These are phyloP conservation scores for Peromyscus eremicus DNA, from an alignment of 2,797 vertebrate species.

Conservation along the genomic window DNA sequence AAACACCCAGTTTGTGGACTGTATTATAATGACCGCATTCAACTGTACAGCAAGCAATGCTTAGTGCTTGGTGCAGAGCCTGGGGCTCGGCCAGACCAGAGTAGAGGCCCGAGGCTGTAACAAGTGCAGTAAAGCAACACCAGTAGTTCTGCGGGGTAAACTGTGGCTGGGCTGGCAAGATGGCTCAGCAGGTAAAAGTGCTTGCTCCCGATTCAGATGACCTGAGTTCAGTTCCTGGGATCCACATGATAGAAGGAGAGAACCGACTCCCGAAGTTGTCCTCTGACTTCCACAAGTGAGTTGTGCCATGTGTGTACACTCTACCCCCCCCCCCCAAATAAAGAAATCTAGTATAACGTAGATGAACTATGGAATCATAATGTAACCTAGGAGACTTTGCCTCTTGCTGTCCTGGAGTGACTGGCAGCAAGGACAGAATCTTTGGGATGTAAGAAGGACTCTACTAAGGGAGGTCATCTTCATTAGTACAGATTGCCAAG, in stretches of 20 bases:
- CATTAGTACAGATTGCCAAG: background rate
- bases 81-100: background rate
- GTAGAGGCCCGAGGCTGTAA: background rate
- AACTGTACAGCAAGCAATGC: background rate
- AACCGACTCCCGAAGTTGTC: background rate
- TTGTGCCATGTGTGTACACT: background rate
- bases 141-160: background rate
- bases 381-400: background rate
- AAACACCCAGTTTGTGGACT: background rate
- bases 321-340: background rate
- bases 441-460: background rate
- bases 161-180: too few species aligned
- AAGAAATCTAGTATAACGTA: background rate
- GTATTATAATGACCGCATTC: background rate
- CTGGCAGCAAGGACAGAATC: background rate
- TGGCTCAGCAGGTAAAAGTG: background rate
- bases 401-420: background rate
- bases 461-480: rapidly evolving
- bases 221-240: background rate
- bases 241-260: background rate
- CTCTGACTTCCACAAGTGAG: background rate
- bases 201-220: background rate
- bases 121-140: background rate
- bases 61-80: background rate
- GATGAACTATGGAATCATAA: background rate